Evolutionary conservation across 2,113 vertebrate genomes (phyloP).

Genomic region (Mellivora capensis): DNA sequence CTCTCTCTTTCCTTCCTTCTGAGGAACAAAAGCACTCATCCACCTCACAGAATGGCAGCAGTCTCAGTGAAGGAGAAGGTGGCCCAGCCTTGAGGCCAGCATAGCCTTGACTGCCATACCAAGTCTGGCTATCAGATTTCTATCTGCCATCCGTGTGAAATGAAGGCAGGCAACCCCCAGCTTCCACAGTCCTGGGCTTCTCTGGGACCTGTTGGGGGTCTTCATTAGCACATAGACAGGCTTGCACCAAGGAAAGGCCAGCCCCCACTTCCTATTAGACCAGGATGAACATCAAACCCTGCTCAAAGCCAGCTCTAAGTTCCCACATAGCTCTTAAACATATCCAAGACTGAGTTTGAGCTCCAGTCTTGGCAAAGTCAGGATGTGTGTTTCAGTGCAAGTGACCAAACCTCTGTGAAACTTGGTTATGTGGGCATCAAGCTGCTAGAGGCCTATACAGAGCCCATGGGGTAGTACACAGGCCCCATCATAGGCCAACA

Average conservation of each 20-base stretch:
- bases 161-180: background rate
- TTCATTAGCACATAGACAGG: background rate
- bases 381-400: background rate
- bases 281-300: background rate
- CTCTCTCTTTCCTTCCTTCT: background rate
- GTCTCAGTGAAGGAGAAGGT: background rate
- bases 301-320: background rate
- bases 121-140: background rate
- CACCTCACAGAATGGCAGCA: rapidly evolving
- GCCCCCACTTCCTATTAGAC: background rate
- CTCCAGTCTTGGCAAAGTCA: background rate
- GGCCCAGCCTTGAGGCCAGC: rapidly evolving
- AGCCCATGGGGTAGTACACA: background rate
- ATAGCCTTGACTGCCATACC: background rate
- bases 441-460: background rate
- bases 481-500: background rate
- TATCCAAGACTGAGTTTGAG: background rate
- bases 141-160: rapidly evolving
- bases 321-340: background rate
- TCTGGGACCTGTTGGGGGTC: background rate
- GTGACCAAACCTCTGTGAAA: background rate
- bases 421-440: background rate
- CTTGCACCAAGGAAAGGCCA: background rate
- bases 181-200: background rate
- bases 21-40: background rate